These are phyloP conservation scores for Yasuhikotakia modesta DNA, from an alignment of 2,797 vertebrate species.

Conservation along the genomic window DNA sequence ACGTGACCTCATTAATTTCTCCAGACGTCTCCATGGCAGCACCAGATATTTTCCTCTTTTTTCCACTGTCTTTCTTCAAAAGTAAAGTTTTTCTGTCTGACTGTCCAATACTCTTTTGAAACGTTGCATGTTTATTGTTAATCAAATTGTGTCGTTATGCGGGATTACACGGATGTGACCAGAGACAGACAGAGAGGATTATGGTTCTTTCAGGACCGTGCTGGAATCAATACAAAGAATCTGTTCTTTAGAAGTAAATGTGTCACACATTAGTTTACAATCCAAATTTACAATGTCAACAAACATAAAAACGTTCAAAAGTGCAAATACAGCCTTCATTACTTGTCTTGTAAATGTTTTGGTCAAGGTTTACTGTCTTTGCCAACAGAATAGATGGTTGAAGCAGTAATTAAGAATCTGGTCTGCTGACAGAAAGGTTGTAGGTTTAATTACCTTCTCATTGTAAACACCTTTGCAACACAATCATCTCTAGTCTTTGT, in stretches of 20 bases:
- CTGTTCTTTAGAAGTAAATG: constrained; percentile 16
- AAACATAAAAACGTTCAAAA: background rate
- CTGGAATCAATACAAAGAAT: constrained; percentile 50
- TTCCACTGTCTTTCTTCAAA: constrained; percentile 23
- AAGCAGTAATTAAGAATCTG: too few species aligned
- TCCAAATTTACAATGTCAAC: background rate
- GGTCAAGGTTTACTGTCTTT: too few species aligned
- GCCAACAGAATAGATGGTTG: too few species aligned
- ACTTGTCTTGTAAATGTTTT: background rate
- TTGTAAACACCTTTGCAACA: too few species aligned
- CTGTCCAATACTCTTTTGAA: constrained; percentile 30
- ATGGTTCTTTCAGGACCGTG: constrained; percentile 37
- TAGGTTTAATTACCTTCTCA: too few species aligned
- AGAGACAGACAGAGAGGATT: constrained; percentile 45
- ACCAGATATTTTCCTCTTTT: constrained; percentile 64
- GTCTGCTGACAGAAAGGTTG: too few species aligned
- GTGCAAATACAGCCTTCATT: background rate
- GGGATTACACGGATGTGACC: constrained; percentile 52
- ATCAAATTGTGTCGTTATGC: constrained; percentile 43
- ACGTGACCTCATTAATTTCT: constrained; percentile 83
- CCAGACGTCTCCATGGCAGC: constrained; percentile 79
- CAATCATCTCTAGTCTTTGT: too few species aligned
- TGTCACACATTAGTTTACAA: constrained; percentile 26
- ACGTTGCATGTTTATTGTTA: constrained; percentile 43
- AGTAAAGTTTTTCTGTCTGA: constrained; percentile 49